These are phyloP conservation scores for Calosoma granatense DNA, from an alignment of 1,140 invertebrate species.

Conservation along the genomic window DNA sequence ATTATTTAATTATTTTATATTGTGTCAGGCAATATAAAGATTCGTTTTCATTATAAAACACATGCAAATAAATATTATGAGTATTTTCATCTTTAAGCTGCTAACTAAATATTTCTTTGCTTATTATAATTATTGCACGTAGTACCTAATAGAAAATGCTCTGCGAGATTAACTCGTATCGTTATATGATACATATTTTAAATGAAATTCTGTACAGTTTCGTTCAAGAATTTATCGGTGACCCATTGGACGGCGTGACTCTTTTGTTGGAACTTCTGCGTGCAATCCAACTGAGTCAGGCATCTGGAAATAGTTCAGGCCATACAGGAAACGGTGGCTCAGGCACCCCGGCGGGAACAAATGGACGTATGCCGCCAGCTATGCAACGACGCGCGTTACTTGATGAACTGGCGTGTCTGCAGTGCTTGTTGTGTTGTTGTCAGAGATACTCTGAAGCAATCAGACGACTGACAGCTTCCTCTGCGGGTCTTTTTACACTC, in stretches of 20 bases:
- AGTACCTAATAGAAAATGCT: too few relatives aligned
- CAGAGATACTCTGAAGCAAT: slow-evolving; percentile 63
- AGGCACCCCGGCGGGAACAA: slow-evolving; percentile 33
- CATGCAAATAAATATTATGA: not conserved
- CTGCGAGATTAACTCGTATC: too few relatives aligned
- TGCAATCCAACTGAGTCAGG: slow-evolving; percentile 68
- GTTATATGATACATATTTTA: not conserved
- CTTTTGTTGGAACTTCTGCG: slow-evolving; percentile 71
- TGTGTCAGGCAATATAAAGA: not conserved
- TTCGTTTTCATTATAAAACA: not conserved
- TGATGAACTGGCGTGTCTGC: slow-evolving; percentile 81
- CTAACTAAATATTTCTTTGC: not conserved
- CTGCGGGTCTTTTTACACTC: slow-evolving; percentile 74
- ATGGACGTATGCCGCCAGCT: slow-evolving; percentile 43
- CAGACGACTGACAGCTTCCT: slow-evolving; percentile 59
- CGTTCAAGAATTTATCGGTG: slow-evolving; percentile 77
- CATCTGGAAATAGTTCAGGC: slow-evolving; percentile 15
- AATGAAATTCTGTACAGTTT: slow-evolving; percentile 50
- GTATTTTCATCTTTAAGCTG: not conserved
- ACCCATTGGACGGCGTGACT: slow-evolving; percentile 72
- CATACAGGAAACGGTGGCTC: slow-evolving; percentile 12
- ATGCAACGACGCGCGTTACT: slow-evolving; percentile 59
- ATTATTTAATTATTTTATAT: too few relatives aligned
- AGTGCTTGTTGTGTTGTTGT: slow-evolving; percentile 73
- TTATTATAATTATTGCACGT: not conserved